Evolutionary conservation across 2,797 vertebrate genomes (phyloP), one percentile per base, ranked within the genome.

Genomic region (Arvicola amphibius): DNA sequence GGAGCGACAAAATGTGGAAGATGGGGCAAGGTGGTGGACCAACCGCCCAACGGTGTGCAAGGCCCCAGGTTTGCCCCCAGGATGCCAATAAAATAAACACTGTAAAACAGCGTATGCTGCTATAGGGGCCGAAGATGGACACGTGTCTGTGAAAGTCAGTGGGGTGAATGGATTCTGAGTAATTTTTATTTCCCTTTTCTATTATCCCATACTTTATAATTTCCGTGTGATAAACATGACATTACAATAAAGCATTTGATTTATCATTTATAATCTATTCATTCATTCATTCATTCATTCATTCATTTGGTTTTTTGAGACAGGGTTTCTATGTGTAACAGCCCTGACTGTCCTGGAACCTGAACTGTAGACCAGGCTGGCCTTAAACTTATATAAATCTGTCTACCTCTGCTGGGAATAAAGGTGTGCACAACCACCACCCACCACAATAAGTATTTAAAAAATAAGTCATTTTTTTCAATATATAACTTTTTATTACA

Each of bases 121-220:
- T 67, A 9, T 48, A 34, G 40, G 59, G 56, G 29, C 29, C 6
- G 29, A 34, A 34, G 43, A 48, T 13, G 51, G 19, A 27, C 46
- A 17, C 10, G 16, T 46, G 61, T n/a, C 43, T 85, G 56, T 10
- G 86, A 51, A 5, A 1, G 27, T 43, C 87, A 63, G 10, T 17
- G 1, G 3, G 5, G 27, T 5, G 40, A 40, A 5, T 32, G 53
- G 16, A 34, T 77, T 51, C 67, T 3, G 56, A 17, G 21, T 14
- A 3, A 32, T 23, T 21, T 79, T n/a, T 53, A 1, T 27, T 43
- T 83, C n/a, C 80, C 19, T 59, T 81, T 27, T 27, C 17, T 87
- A 34, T 79, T 88, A 93, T 53, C 43, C 61, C 77, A 27, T 23
- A 77, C 63, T 92, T 95, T 78, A 40, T 46, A 84, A 63, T 80